Evolutionary conservation across 2,113 vertebrate species (phyloP).

Genomic region (Vulpes lagopus): DNA sequence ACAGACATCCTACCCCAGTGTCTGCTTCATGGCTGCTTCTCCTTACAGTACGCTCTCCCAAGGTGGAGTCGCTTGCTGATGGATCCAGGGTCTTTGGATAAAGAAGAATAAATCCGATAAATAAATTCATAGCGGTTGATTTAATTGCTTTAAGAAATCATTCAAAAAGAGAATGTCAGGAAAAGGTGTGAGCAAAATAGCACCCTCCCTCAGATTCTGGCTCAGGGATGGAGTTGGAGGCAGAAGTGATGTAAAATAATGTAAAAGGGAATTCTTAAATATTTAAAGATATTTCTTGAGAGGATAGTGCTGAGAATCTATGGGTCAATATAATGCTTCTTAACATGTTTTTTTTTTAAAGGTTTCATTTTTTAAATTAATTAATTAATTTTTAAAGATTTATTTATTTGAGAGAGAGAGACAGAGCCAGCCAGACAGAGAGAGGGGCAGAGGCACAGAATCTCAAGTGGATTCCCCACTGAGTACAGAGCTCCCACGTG

Average conservation of each 20-base stretch:
- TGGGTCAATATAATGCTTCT: neutral
- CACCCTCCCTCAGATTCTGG: neutral
- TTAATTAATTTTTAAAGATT: neutral
- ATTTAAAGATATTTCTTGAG: neutral
- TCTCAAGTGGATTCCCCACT: neutral
- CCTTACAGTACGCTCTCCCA: neutral
- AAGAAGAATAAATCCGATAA: neutral
- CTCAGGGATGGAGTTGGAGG: neutral
- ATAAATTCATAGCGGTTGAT: neutral
- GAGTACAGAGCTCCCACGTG: neutral
- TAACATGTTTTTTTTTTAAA: neutral
- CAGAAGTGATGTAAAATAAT: neutral
- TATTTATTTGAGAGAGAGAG: neutral
- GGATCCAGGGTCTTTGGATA: neutral
- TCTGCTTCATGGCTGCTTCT: neutral
- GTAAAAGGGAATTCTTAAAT: neutral
- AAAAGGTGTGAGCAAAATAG: neutral
- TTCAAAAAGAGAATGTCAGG: neutral
- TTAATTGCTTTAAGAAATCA: neutral
- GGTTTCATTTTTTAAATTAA: neutral
- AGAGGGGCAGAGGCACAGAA: neutral
- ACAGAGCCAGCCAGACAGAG: neutral
- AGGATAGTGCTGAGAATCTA: neutral
- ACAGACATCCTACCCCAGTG: accelerated
- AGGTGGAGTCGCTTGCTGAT: neutral